These are phyloP conservation scores for Crossocerus cetratus DNA, from an alignment of 2,888 invertebrate species.

Conservation along the genomic window DNA sequence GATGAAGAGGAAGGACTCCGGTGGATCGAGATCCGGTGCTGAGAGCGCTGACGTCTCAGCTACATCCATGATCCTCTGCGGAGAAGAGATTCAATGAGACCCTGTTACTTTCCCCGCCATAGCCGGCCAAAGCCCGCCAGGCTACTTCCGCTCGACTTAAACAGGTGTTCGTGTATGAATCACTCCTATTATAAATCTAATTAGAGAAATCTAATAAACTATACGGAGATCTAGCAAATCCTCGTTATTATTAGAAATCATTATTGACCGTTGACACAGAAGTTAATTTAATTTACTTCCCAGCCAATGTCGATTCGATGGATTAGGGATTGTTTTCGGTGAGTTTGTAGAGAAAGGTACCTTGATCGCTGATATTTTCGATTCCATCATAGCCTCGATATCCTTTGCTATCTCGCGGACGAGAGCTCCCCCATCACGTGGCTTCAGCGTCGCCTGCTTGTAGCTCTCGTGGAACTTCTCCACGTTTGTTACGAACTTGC, in stretches of 20 bases:
- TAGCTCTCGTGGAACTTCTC: slow-evolving; percentile 90
- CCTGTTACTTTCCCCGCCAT: no score
- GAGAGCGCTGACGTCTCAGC: slow-evolving; percentile 89
- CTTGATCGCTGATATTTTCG: slow-evolving; percentile 91
- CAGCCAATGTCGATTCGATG: no score
- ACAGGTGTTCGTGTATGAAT: no score
- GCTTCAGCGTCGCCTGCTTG: slow-evolving; percentile 86
- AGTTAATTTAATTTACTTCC: no score
- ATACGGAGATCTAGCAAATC: no score
- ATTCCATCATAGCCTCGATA: slow-evolving; percentile 91
- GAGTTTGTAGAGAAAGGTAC: slow-evolving; percentile 75
- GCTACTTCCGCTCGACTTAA: no score
- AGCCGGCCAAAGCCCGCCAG: no score
- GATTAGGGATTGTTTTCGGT: slow-evolving; percentile 25
- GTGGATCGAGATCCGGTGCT: slow-evolving; percentile 65
- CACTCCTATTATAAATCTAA: no score
- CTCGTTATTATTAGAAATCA: no score
- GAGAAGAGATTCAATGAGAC: background rate
- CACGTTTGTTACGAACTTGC: slow-evolving; percentile 88
- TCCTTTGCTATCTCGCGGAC: slow-evolving; percentile 90
- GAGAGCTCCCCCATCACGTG: slow-evolving; percentile 87
- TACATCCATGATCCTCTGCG: slow-evolving; percentile 90
- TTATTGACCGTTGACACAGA: no score
- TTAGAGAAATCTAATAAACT: no score
- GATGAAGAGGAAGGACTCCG: slow-evolving; percentile 61